phyloP scores from a whole-genome alignment of 2,888 invertebrate genomes.

The Agrotis segetum region DNA sequence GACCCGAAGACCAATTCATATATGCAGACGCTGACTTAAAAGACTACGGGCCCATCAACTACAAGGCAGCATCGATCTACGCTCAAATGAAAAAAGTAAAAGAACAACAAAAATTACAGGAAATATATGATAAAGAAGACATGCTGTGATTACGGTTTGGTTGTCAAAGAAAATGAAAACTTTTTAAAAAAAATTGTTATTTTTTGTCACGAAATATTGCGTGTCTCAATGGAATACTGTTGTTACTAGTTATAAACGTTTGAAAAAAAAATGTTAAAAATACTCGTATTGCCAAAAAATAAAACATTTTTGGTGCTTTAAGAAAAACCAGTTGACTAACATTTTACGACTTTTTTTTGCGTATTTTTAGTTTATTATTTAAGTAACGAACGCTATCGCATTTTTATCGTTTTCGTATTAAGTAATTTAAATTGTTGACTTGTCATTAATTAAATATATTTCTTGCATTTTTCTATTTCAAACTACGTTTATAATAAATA shows the following conservation, averaged over 20 bases:
- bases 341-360: constrained; percentile 18
- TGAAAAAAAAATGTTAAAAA: constrained; percentile 20
- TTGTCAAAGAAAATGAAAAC: constrained; percentile 53
- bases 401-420: constrained; percentile 39
- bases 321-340: constrained; percentile 25
- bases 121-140: constrained; percentile 86
- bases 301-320: constrained; percentile 27
- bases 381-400: constrained; percentile 40
- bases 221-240: constrained; percentile 23
- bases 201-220: constrained; percentile 26
- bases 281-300: constrained; percentile 37
- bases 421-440: constrained; percentile 50
- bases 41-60: constrained; percentile 97
- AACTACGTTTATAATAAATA: background rate
- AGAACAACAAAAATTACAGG: constrained; percentile 87
- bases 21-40: constrained; percentile 97
- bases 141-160: constrained; percentile 76
- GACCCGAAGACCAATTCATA: constrained; percentile 95
- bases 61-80: constrained; percentile 96
- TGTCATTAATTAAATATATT: constrained; percentile 35
- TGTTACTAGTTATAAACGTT: constrained; percentile 15
- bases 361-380: constrained; percentile 23
- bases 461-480: constrained; percentile 15
- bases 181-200: constrained; percentile 9
- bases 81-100: constrained; percentile 94